Conservation (phyloP, 2,797 vertebrate genomes). For the Anas acuta region DNA sequence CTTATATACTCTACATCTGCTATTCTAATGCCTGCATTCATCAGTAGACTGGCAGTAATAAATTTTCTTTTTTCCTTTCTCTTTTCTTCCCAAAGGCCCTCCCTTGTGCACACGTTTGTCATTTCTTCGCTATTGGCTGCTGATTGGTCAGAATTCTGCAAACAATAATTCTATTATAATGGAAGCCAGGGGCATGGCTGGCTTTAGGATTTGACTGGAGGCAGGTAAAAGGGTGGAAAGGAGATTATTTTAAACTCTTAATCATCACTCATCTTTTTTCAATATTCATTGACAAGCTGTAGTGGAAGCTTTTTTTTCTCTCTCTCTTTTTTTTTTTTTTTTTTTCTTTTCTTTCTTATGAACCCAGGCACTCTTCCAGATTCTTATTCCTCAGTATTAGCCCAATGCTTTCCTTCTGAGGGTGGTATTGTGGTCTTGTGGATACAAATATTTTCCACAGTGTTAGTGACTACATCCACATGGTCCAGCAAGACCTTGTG, state of each 20-base stretch:
- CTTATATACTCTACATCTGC: slow-evolving; percentile 74
- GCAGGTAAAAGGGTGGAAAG: slow-evolving; percentile 71
- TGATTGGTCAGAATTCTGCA: slow-evolving; percentile 1
- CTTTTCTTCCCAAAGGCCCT: slow-evolving; percentile 61
- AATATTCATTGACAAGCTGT: slow-evolving; percentile 49
- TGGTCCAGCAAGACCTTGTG: background rate
- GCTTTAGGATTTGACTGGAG: slow-evolving; percentile 54
- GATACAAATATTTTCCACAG: background rate
- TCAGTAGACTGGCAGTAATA: slow-evolving; percentile 71
- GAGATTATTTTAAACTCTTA: slow-evolving; percentile 66
- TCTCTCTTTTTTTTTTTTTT: slow-evolving; percentile 2
- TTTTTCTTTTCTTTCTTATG: background rate
- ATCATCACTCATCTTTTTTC: slow-evolving; percentile 58
- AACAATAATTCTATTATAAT: slow-evolving; percentile 58
- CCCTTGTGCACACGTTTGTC: slow-evolving; percentile 23
- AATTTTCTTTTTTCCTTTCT: slow-evolving; percentile 72
- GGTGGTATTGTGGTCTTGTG: background rate
- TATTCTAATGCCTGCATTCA: slow-evolving; percentile 80
- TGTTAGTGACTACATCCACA: background rate
- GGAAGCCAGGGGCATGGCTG: slow-evolving; percentile 29
- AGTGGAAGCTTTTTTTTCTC: slow-evolving; percentile 22
- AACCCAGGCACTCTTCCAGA: background rate
- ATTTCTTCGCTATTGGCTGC: slow-evolving; percentile 39
- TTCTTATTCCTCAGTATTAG: background rate
- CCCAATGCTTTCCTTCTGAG: background rate